A percentile compares a stretch with the other conserved stretches of the same genome.
Conservation (phyloP, 2,113 vertebrate genomes). For the Bubalus kerabau region DNA sequence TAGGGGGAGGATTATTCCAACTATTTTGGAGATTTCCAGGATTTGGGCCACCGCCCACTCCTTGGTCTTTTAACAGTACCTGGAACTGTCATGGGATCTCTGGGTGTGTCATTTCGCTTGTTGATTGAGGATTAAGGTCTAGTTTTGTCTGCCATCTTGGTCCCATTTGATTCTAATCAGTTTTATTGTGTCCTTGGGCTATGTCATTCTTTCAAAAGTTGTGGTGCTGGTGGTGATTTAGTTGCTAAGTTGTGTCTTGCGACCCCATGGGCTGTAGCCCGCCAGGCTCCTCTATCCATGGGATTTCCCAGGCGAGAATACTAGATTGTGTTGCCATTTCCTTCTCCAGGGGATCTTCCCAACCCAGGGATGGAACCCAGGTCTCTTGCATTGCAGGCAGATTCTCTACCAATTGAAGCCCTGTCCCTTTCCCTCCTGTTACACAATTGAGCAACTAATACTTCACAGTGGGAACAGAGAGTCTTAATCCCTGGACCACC, state of each 20-base stretch:
- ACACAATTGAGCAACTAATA: neutral
- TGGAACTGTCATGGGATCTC: neutral
- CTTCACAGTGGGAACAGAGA: neutral
- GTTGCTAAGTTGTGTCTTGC: neutral
- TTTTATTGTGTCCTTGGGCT: neutral
- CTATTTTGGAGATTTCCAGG: neutral
- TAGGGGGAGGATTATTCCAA: neutral
- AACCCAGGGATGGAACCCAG: neutral
- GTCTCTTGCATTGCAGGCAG: neutral
- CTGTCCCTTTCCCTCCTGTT: neutral
- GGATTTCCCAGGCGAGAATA: neutral
- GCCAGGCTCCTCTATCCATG: neutral
- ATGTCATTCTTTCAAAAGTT: neutral
- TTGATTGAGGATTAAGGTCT: neutral
- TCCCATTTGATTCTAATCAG: neutral
- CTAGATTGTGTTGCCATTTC: neutral
- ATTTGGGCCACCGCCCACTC: neutral
- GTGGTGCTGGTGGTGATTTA: neutral
- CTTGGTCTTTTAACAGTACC: neutral
- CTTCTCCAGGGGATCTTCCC: neutral
- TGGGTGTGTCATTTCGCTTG: neutral
- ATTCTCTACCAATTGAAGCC: neutral
- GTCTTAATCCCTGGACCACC: neutral
- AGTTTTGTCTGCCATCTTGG: neutral
- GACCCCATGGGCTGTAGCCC: neutral